Base-by-base conservation (phyloP, 1,140 invertebrate species). In the Drosophila leontia region DNA sequence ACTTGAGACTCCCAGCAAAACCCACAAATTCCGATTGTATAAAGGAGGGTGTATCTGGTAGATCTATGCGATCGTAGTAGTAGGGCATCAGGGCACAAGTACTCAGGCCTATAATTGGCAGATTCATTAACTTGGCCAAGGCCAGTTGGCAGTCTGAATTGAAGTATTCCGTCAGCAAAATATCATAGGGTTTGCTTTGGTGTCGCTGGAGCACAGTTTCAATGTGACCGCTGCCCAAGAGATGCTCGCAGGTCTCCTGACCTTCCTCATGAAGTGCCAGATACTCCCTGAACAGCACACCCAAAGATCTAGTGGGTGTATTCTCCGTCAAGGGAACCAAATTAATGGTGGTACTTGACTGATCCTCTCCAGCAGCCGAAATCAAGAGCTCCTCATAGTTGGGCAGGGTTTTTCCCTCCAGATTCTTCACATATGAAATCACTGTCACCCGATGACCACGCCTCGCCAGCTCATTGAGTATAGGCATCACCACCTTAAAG, bases 401-500 rank as follows among this genome's bases (percentile, higher is more conserved):
- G 3, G 94, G 86, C n/a, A 75, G 44, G 4, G 71, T 42, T n/a
- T 37, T 29, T 37, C 94, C 91, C 39, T 92, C 79, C 41, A 93
- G 56, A 67, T 91, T 83, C 70, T 94, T 94, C 64, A 96, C 96
- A 79, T 95, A 94, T 34, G 94, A 96, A 15, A 96, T 90, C 13
- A 96, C 94, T 1, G 96, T 96, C 11, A 97, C 72, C 13, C 96
- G 93, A 77, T 97, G 95, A 26, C 96, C 96, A 15, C 94, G 94
- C 60, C 91, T 93, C 1, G 94, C 94, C 37, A 97, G 82, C 62
- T 95, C 95, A 32, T 94, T 94, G 4, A 96, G 91, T 3, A 97
- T 82, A 0, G 94, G 94, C 53, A 95, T 93, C 77, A 95, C 95
- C 29, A 96, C 95, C 23, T 94, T 93, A 78, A 96, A 96, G 81